Conservation (phyloP, 1,140 invertebrate species). For the Drosophila erecta region DNA sequence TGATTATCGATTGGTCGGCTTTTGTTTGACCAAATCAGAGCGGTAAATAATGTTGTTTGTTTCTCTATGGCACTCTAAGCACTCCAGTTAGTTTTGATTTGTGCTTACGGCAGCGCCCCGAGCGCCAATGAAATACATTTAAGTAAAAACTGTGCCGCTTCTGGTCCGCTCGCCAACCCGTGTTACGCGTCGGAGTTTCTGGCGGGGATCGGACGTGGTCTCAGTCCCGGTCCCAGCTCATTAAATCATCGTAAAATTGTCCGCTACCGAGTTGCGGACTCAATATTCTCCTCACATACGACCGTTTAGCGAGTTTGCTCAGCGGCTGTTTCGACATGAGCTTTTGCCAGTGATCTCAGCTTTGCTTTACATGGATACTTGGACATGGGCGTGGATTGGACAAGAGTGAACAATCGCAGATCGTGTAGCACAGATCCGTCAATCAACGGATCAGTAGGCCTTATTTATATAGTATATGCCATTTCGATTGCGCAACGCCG, state of each 20-base stretch:
- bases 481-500: constrained; percentile 52
- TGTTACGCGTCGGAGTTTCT: constrained; percentile 56
- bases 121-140: constrained; percentile 27
- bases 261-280: constrained; percentile 46
- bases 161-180: constrained; percentile 50
- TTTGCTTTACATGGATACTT: constrained; percentile 25
- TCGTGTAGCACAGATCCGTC: constrained; percentile 77
- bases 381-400: constrained; percentile 41
- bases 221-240: constrained; percentile 25
- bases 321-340: constrained; percentile 46
- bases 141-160: constrained; percentile 63
- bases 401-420: constrained; percentile 22
- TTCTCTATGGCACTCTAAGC: constrained; percentile 49
- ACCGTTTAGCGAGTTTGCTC: constrained; percentile 46
- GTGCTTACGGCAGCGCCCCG: constrained; percentile 17
- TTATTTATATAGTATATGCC: constrained; percentile 14
- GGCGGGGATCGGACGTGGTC: background rate
- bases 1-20: constrained; percentile 61
- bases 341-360: constrained; percentile 60
- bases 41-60: constrained; percentile 62
- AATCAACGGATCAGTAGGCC: constrained; percentile 54
- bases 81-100: constrained; percentile 37
- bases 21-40: constrained; percentile 61
- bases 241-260: constrained; percentile 72
- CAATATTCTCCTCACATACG: constrained; percentile 64